These are phyloP conservation scores for Catostylus mosaicus DNA, from an alignment of 30 jellyfish, hydroid and myxozoan genomes.

Conservation along the genomic window DNA sequence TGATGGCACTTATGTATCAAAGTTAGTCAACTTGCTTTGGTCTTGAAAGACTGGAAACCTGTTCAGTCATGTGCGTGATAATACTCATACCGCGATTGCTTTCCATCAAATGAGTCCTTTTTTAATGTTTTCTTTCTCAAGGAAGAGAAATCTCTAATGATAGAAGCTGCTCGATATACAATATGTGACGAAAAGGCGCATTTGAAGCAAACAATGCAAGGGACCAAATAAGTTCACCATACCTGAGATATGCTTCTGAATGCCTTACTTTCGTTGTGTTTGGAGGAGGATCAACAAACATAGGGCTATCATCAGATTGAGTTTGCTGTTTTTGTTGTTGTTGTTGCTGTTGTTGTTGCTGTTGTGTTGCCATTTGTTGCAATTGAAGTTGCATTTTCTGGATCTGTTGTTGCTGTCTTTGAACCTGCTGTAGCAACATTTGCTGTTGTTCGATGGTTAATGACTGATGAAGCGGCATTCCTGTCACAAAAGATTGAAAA, in stretches of 20 bases:
- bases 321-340: conserved; percentile 63
- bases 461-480: conserved; percentile 70
- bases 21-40: too few relatives aligned
- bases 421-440: conserved; percentile 78
- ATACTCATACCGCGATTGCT: too few relatives aligned
- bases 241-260: conserved; percentile 94
- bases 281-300: conserved; percentile 82
- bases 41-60: too few relatives aligned
- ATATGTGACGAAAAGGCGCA: too few relatives aligned
- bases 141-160: too few relatives aligned
- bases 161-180: too few relatives aligned
- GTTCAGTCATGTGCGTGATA: too few relatives aligned
- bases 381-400: conserved; percentile 74
- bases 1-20: too few relatives aligned
- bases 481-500: conserved; percentile 5
- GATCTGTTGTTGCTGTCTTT: conserved; percentile 92
- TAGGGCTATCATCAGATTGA: conserved; percentile 57
- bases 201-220: too few relatives aligned
- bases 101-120: too few relatives aligned
- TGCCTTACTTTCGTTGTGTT: conserved; percentile 86
- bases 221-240: neutral
- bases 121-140: too few relatives aligned
- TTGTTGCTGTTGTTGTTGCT: conserved; percentile 57
- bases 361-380: conserved; percentile 63
- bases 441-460: conserved; percentile 92